These are phyloP conservation scores for Orientallactaga sibirica DNA, from an alignment of 2,797 vertebrate species.

Conservation along the genomic window DNA sequence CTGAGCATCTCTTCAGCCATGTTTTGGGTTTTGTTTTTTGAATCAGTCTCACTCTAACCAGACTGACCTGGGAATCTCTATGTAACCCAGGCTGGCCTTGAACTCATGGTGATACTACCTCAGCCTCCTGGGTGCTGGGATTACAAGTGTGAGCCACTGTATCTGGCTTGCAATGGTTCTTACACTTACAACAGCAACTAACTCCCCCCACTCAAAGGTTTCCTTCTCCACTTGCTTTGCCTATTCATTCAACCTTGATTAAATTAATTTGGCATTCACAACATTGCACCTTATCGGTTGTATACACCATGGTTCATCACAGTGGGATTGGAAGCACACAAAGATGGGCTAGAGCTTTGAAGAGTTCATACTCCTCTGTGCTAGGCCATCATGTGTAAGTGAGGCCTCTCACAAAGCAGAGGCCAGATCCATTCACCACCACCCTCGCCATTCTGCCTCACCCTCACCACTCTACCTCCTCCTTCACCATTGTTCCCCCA, in stretches of 20 bases:
- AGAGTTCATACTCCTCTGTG: neutral
- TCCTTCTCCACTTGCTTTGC: neutral
- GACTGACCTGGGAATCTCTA: no score
- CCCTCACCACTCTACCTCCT: no score
- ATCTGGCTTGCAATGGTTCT: neutral
- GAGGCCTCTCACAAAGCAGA: neutral
- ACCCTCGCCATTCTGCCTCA: neutral
- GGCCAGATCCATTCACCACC: no score
- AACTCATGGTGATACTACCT: no score
- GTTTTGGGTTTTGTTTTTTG: no score
- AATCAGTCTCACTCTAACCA: no score
- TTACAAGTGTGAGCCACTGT: no score
- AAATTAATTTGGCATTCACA: constrained; percentile 47
- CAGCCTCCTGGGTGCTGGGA: no score
- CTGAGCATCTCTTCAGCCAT: no score
- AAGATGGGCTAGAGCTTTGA: neutral
- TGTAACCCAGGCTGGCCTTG: no score
- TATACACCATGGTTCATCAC: neutral
- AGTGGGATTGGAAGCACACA: neutral
- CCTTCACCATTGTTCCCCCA: no score
- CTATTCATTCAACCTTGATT: neutral
- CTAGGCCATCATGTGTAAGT: neutral
- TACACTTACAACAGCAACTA: neutral
- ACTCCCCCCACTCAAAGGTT: neutral
- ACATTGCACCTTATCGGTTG: neutral